Evolutionary conservation across 2,113 vertebrate genomes (phyloP).

Genomic region (Edolisoma coerulescens): DNA sequence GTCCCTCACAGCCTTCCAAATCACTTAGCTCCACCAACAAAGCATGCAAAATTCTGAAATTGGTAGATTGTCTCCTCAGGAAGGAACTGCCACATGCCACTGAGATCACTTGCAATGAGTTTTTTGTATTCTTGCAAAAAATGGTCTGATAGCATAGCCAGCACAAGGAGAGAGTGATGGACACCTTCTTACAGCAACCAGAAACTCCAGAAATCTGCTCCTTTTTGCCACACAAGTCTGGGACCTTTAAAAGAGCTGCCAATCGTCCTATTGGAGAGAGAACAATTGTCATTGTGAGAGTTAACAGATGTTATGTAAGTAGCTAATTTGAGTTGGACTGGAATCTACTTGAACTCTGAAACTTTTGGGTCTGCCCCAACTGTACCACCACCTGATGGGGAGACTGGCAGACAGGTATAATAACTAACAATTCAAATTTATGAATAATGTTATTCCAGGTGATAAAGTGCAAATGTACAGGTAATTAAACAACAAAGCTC

Average conservation of each 20-base stretch:
- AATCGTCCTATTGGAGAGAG: accelerated
- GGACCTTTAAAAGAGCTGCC: too few species aligned
- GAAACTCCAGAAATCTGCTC: background rate
- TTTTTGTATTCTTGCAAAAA: background rate
- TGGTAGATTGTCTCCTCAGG: background rate
- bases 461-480: background rate
- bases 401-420: background rate
- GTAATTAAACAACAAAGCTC: background rate
- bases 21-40: background rate
- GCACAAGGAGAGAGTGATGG: background rate
- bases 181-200: background rate
- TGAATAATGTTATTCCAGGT: background rate
- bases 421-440: background rate
- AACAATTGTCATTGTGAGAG: background rate
- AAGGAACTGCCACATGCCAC: accelerated
- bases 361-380: background rate
- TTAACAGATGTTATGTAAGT: background rate
- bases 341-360: background rate
- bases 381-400: background rate
- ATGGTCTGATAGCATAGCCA: background rate
- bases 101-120: background rate
- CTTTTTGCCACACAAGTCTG: background rate
- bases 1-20: background rate
- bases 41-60: background rate
- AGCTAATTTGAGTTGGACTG: background rate